A percentile compares a stretch with the other conserved stretches of the same genome.
phyloP scores from a whole-genome alignment of 2,113 vertebrate species.

The Oxyura jamaicensis region DNA sequence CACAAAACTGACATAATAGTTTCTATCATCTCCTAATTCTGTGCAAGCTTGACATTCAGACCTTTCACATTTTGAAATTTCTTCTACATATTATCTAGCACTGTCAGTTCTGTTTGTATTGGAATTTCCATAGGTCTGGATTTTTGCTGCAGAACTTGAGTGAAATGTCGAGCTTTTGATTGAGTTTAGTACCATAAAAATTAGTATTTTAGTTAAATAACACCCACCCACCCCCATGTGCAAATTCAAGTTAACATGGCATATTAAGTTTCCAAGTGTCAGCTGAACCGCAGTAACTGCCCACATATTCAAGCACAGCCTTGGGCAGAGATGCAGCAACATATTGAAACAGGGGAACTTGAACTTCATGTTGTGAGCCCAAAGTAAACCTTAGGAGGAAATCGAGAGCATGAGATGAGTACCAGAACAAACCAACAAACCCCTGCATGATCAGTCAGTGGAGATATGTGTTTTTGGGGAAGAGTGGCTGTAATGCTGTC shows the following conservation, averaged over 20 bases:
- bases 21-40: not conserved
- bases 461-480: not conserved
- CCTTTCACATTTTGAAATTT: not conserved
- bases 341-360: conserved; percentile 18
- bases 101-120: not conserved
- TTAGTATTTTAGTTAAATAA: not conserved
- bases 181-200: not conserved
- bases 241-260: not conserved
- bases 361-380: not conserved
- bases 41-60: not conserved
- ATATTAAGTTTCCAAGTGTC: not conserved
- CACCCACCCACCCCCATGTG: not conserved
- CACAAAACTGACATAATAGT: not conserved
- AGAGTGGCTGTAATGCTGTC: no score
- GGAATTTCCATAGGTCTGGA: not conserved
- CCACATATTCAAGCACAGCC: conserved; percentile 38
- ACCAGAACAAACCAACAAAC: not conserved
- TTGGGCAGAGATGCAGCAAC: conserved; percentile 7
- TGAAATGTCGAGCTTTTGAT: conserved; percentile 12
- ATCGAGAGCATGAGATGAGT: not conserved
- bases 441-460: not conserved
- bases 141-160: not conserved
- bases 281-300: conserved; percentile 12
- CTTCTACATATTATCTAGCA: not conserved
- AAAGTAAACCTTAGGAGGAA: not conserved